Evolutionary conservation across 1,140 invertebrate species (phyloP).

Genomic region (Lepidurus couesii): DNA sequence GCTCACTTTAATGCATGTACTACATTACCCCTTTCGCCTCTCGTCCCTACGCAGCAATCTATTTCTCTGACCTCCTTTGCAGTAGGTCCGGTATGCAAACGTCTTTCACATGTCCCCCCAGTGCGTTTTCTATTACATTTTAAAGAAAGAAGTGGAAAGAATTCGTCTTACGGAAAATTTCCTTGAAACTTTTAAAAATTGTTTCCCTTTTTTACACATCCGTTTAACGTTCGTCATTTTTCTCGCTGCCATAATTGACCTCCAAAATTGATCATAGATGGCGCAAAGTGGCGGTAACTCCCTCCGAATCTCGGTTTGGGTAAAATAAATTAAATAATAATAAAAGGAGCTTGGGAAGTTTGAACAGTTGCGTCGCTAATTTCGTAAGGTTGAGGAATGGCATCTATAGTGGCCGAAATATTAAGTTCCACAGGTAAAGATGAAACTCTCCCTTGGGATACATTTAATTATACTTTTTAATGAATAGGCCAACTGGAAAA

Average conservation of each 20-base stretch:
- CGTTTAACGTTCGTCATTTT: neutral
- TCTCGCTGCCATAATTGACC: neutral
- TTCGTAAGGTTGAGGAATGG: conserved; percentile 8
- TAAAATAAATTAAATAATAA: no score
- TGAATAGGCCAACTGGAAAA: conserved; percentile 30
- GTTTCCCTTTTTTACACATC: neutral
- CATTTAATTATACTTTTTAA: neutral
- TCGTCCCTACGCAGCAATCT: no score
- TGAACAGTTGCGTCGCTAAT: no score
- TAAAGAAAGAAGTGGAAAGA: no score
- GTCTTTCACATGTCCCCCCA: no score
- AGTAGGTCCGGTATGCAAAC: no score
- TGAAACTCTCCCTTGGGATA: neutral
- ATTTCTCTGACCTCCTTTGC: no score
- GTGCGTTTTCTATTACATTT: no score
- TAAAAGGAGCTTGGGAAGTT: no score
- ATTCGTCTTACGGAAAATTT: no score
- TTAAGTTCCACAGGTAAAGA: conserved; percentile 29
- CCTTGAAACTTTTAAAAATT: neutral
- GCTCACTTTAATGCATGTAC: no score
- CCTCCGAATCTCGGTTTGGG: neutral
- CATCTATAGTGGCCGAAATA: conserved; percentile 30
- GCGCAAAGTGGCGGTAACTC: neutral
- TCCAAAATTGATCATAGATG: neutral
- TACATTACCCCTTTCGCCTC: no score